Evolutionary conservation across 2,113 vertebrate genomes (phyloP).

Genomic region (Ameiurus melas): DNA sequence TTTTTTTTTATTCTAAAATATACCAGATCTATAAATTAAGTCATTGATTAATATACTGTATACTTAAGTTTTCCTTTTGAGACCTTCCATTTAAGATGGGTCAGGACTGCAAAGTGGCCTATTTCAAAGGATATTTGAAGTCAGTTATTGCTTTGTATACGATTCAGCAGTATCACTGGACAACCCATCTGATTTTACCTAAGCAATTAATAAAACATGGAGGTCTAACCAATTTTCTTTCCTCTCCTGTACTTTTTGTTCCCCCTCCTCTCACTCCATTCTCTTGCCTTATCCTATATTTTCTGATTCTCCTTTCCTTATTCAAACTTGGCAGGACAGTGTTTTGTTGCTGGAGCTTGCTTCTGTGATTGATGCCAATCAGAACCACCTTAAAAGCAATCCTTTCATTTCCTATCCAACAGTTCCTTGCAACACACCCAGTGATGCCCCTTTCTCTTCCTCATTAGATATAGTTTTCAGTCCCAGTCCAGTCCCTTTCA

Average conservation of each 20-base stretch:
- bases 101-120: neutral
- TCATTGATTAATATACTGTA: neutral
- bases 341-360: constrained; percentile 95
- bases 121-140: neutral
- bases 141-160: neutral
- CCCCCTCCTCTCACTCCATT: neutral
- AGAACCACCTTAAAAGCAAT: constrained; percentile 85
- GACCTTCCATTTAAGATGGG: no score
- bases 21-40: neutral
- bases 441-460: constrained; percentile 79
- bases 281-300: constrained; percentile 34
- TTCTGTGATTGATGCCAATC: constrained; percentile 91
- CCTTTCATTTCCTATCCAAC: constrained; percentile 75
- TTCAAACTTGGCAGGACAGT: constrained; percentile 88
- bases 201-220: neutral
- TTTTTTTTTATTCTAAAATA: no score
- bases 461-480: constrained; percentile 87
- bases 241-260: neutral
- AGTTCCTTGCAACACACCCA: constrained; percentile 74
- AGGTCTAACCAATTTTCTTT: neutral
- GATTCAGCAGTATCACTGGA: neutral
- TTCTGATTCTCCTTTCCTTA: constrained; percentile 64
- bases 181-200: neutral
- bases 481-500: constrained; percentile 88
- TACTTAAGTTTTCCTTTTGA: no score